A percentile compares a stretch with the other conserved stretches of the same genome.
Conservation (phyloP, 2,888 invertebrate genomes). For the Aspidiotus destructor region DNA sequence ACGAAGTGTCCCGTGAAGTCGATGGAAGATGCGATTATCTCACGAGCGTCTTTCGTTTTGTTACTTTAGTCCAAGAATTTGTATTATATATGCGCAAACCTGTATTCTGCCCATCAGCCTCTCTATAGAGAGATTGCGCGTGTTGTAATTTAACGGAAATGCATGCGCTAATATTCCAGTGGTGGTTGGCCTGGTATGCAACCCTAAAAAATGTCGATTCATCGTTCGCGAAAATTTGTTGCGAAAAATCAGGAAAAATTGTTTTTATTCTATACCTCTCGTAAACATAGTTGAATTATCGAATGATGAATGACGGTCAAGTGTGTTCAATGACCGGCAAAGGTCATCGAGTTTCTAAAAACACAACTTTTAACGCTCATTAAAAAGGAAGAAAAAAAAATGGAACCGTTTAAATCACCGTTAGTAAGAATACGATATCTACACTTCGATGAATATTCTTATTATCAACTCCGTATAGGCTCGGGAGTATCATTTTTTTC, state of each 20-base stretch:
- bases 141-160: too few species aligned
- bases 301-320: conserved; percentile 5
- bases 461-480: too few species aligned
- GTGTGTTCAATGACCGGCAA: conserved; percentile 27
- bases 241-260: neutral
- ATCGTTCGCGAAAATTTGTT: conserved; percentile 12
- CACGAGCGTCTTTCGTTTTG: too few species aligned
- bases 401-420: conserved; percentile 27
- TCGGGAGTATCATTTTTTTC: too few species aligned
- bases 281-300: neutral
- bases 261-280: neutral
- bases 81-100: too few species aligned
- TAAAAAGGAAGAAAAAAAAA: neutral
- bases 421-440: conserved; percentile 18
- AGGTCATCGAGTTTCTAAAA: conserved; percentile 26
- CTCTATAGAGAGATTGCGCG: too few species aligned
- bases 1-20: too few species aligned
- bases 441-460: neutral
- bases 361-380: conserved; percentile 25
- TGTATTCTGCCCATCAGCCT: too few species aligned
- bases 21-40: too few species aligned
- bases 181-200: conserved; percentile 9
- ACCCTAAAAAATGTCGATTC: conserved; percentile 23
- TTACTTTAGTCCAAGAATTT: too few species aligned
- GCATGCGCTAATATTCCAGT: neutral